phyloP scores from a whole-genome alignment of 2,113 vertebrate species.

The Syngnathus typhle region DNA sequence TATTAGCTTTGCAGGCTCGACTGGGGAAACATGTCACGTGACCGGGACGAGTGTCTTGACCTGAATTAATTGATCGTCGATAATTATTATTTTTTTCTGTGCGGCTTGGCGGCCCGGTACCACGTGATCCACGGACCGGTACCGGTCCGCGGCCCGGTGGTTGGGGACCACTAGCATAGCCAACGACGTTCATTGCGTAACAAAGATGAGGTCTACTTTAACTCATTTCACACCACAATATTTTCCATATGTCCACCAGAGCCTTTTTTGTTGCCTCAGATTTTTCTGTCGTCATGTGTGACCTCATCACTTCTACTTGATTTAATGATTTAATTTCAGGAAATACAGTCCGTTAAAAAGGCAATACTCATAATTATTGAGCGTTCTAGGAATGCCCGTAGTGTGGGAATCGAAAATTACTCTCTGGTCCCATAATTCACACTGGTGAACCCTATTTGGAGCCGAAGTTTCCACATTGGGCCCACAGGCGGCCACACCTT shows the following conservation, averaged over 20 bases:
- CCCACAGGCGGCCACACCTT: constrained; percentile 20
- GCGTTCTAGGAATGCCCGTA: constrained; percentile 21
- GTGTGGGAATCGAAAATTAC: constrained; percentile 35
- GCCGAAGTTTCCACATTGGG: constrained; percentile 22
- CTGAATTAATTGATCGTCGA: too few relatives aligned
- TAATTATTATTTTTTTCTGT: too few relatives aligned
- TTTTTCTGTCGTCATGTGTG: constrained; percentile 58
- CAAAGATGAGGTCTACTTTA: not conserved
- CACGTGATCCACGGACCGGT: too few relatives aligned
- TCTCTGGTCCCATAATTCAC: constrained; percentile 16
- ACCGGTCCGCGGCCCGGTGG: too few relatives aligned
- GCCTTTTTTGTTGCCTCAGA: not conserved
- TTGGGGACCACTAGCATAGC: too few relatives aligned
- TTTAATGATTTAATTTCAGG: constrained; percentile 60
- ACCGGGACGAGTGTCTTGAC: too few relatives aligned
- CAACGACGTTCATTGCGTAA: not conserved
- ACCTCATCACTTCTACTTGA: constrained; percentile 37
- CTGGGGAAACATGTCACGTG: too few relatives aligned
- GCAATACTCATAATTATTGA: constrained; percentile 27
- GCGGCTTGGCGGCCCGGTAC: too few relatives aligned
- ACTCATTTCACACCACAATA: constrained; percentile 1
- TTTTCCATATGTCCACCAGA: constrained; percentile 1
- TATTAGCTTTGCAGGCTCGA: too few relatives aligned
- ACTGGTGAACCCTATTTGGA: not conserved
- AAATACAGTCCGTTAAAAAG: constrained; percentile 43